Conservation (phyloP, 2,888 invertebrate genomes). For the Cheiracanthium punctorium region DNA sequence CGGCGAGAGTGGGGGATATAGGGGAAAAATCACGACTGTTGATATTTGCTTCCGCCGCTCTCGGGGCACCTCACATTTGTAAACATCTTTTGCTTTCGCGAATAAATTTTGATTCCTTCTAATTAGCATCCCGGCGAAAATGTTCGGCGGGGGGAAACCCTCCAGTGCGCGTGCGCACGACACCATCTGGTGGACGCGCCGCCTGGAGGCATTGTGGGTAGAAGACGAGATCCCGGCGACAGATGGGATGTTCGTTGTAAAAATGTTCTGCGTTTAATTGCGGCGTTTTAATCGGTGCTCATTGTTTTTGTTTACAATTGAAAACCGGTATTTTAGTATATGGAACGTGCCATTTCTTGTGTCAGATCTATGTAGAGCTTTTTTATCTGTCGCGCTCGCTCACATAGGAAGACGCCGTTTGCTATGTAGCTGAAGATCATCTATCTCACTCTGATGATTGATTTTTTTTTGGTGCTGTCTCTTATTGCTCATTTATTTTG, state of each 20-base stretch:
- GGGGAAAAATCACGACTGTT: constrained; percentile 22
- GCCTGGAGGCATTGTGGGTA: constrained; percentile 60
- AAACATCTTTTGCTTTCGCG: constrained; percentile 61
- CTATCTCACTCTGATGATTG: too few relatives aligned
- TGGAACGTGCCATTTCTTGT: too few relatives aligned
- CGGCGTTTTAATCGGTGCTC: too few relatives aligned
- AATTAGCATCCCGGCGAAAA: constrained; percentile 65
- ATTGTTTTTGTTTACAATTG: too few relatives aligned
- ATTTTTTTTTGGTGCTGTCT: too few relatives aligned
- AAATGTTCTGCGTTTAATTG: background rate
- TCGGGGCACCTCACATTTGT: constrained; percentile 46
- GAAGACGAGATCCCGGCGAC: background rate
- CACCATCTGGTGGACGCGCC: constrained; percentile 58
- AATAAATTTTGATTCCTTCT: constrained; percentile 65
- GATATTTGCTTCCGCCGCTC: constrained; percentile 37
- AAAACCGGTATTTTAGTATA: too few relatives aligned
- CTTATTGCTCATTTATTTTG: too few relatives aligned
- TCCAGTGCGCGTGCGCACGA: constrained; percentile 34
- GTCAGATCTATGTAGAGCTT: too few relatives aligned
- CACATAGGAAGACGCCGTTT: too few relatives aligned
- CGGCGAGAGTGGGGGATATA: too few relatives aligned
- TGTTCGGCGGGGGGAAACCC: constrained; percentile 21
- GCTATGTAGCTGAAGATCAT: too few relatives aligned
- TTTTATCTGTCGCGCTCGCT: too few relatives aligned
- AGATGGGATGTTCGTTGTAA: background rate